phyloP scores from a whole-genome alignment of 1,140 invertebrate genomes.

The Chironomus striatipennis region DNA sequence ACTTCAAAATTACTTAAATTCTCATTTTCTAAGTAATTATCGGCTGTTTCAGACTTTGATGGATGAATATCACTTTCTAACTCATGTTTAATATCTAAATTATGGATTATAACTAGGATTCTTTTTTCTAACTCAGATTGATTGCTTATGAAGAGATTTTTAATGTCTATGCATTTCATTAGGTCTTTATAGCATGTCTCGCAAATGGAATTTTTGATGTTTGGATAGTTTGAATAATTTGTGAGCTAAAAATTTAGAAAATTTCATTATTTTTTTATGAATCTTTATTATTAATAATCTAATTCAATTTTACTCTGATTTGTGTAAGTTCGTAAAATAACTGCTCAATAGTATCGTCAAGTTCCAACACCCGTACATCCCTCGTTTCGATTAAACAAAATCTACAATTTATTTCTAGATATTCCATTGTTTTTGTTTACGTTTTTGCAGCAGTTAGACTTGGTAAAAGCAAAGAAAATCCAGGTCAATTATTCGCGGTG shows the following conservation, averaged over 20 bases:
- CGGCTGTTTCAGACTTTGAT: not conserved
- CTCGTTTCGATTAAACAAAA: constrained; percentile 38
- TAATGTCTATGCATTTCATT: not conserved
- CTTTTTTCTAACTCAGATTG: not conserved
- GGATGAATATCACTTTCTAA: not conserved
- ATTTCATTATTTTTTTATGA: no score
- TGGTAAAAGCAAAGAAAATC: constrained; percentile 87
- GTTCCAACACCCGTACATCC: no score
- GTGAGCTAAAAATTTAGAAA: not conserved
- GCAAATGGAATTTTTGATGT: not conserved
- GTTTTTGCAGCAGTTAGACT: constrained; percentile 82
- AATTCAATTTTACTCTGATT: not conserved
- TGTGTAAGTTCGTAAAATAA: not conserved
- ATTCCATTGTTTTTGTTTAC: no score
- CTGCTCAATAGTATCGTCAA: not conserved
- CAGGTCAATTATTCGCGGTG: constrained; percentile 87
- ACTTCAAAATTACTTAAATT: not conserved
- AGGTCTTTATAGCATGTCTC: not conserved
- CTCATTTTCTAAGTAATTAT: not conserved
- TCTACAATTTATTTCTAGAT: no score
- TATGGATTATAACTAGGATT: not conserved
- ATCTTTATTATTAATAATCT: no score
- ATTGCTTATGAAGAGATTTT: not conserved
- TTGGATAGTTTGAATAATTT: not conserved
- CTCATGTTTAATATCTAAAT: not conserved